Conservation (phyloP, 1,140 invertebrate species). For the Brachionus rubens region DNA sequence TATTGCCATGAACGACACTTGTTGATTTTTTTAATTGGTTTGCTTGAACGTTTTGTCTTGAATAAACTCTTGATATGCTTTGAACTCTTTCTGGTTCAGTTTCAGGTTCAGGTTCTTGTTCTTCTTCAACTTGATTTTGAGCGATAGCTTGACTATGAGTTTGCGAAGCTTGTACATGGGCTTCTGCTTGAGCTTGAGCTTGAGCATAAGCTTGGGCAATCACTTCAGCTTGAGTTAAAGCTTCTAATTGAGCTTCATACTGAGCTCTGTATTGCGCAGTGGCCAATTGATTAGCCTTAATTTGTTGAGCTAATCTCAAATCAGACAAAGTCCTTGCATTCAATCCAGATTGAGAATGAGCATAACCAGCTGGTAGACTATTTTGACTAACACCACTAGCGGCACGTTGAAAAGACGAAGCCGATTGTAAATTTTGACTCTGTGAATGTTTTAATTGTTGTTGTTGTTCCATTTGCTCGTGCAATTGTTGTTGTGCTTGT, state of each 20-base stretch:
- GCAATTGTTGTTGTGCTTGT: not conserved
- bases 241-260: constrained; percentile 9
- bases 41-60: not conserved
- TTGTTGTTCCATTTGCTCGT: constrained; percentile 22
- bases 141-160: not conserved
- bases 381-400: not conserved
- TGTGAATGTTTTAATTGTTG: not conserved
- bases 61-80: not conserved
- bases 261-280: constrained; percentile 19
- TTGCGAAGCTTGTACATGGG: not conserved
- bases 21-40: constrained; percentile 4
- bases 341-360: constrained; percentile 3
- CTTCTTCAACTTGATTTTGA: not conserved
- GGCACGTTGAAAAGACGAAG: not conserved
- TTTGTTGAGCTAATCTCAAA: not conserved
- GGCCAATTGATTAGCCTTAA: not conserved
- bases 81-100: no score
- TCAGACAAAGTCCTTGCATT: constrained; percentile 18
- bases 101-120: constrained; percentile 3
- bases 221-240: not conserved
- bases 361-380: constrained; percentile 3
- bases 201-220: constrained; percentile 23
- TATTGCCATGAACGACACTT: not conserved
- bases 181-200: not conserved
- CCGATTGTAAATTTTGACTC: not conserved